Evolutionary conservation across 2,113 vertebrate species (phyloP), one percentile per base, ranked within the genome.

Genomic region (Echinops telfairi): DNA sequence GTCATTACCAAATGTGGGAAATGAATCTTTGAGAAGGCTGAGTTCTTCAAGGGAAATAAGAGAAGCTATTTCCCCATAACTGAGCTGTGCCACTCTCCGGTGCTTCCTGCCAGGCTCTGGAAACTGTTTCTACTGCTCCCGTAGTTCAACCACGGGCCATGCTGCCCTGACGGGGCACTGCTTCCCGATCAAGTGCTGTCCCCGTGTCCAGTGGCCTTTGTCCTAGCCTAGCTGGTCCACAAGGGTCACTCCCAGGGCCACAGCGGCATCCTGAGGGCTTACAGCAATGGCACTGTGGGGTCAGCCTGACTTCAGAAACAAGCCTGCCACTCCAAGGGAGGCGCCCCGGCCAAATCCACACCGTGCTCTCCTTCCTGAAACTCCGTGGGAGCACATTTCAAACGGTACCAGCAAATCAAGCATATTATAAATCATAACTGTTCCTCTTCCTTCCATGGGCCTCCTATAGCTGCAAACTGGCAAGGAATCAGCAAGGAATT

Each of bases 381-480:
- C 62, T 79, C 94, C 83, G 58, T 90, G 87, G 93, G 95, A 95
- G 76, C 96, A 68, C 66, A 20, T 97, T 95, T 95, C 94, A 97
- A 97, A 81, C 94, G 95, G 94, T 94, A 94, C 29, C 62, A 92
- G 88, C 83, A 90, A 96, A 90, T 94, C 92, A 94, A 97, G 89
- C 95, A 70, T 47, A 11, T 86, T 79, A 93, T 91, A 97, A 97
- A 97, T 93, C 93, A 95, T 86, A 96, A 96, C 94, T 97, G 96
- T 91, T 95, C 95, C 97, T 97, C 97, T 91, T 83, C 68, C 86
- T 96, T 95, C 86, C 96, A 86, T 92, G 95, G 97, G 96, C 95
- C 88, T 97, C 96, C 97, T 96, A 92, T 78, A 96, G 94, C 93
- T 92, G 73, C 93, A 95, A 97, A 97, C 97, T 94, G 96, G 96